Percentiles rank a stretch among this genome's conserved stretches.
Conservation (phyloP, 2,888 invertebrate genomes). For the Crematogaster levior region DNA sequence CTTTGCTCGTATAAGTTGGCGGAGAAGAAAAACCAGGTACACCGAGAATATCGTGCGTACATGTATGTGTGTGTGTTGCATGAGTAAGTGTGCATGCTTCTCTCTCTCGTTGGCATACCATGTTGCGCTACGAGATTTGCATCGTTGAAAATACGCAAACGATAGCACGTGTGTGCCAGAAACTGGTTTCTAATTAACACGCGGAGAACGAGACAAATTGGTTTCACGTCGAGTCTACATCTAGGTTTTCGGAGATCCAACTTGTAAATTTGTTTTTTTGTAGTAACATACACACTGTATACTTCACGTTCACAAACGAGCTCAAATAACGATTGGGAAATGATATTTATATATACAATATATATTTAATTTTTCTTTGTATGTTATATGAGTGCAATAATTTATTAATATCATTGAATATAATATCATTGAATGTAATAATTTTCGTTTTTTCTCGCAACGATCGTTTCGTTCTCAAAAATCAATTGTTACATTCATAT, state of each 20-base stretch:
- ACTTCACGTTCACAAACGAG: not conserved
- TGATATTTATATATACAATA: not conserved
- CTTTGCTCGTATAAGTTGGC: slow-evolving; percentile 44
- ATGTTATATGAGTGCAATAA: not conserved
- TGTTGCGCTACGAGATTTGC: slow-evolving; percentile 26
- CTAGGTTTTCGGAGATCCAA: not conserved
- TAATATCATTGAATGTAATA: not conserved
- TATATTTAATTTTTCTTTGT: not conserved
- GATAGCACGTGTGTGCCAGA: slow-evolving; percentile 14
- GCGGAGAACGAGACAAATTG: slow-evolving; percentile 17
- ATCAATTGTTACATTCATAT: not conserved
- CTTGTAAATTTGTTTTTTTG: slow-evolving; percentile 5
- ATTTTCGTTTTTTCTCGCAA: not conserved
- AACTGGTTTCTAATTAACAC: slow-evolving; percentile 48
- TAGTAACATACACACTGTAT: not conserved
- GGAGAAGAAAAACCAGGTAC: slow-evolving; percentile 3
- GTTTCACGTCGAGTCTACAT: not conserved
- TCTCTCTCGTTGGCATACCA: not conserved
- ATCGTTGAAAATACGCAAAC: slow-evolving; percentile 40
- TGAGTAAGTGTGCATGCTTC: not conserved
- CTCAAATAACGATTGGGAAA: not conserved
- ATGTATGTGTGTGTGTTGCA: not conserved
- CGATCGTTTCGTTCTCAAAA: not conserved
- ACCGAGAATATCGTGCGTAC: not conserved
- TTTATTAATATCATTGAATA: not conserved